Base-by-base conservation (phyloP, 2,888 invertebrate species). In the Phaedon cochleariae region DNA sequence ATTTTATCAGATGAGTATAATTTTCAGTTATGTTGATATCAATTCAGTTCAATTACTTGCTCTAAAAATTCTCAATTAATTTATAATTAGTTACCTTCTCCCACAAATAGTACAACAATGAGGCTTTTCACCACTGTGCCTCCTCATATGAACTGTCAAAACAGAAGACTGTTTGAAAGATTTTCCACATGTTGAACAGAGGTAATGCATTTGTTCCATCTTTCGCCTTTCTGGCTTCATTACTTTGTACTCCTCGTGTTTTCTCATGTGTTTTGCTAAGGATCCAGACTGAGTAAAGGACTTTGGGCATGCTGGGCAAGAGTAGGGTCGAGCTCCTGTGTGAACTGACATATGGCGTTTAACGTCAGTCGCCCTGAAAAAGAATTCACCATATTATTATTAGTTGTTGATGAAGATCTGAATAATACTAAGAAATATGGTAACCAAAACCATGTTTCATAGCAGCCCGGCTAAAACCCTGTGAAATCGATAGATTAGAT, bases 141-240 rank as follows among this genome's bases (percentile, higher is more conserved):
- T 67, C 57, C 77, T 72, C 17, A 77, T 58, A 62, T 80, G 80
- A 17, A 77, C 71, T 6, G 76, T 78, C 64, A 79, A 73, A 59
- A 74, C 76, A 10, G 73, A 74, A n/a, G 74, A 75, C 62, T 76
- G 74, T 54, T 74, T 75, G 53, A 79, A 80, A 21, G 74, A 74
- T 72, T 77, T 79, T 18, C 79, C 80, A 71, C 80, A 80, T 9
- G 75, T 74, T 20, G 74, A 73, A 68, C 80, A 80, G 54, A 80
- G 64, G 72, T 79, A 69, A 20, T 71, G 69, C 45, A 68, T 74
- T 7, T 69, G 63, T 48, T 68, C 67, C 1, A 45, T 18, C 37
- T 65, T 68, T 31, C 62, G 64, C 18, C 60, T 63, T 17, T 37
- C 59, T 22, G 64, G 62, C 49, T 67, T 68, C 9, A 54, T 0